Evolutionary conservation across 2,797 vertebrate genomes (phyloP).

Genomic region (Rhabdophis nuchalis): DNA sequence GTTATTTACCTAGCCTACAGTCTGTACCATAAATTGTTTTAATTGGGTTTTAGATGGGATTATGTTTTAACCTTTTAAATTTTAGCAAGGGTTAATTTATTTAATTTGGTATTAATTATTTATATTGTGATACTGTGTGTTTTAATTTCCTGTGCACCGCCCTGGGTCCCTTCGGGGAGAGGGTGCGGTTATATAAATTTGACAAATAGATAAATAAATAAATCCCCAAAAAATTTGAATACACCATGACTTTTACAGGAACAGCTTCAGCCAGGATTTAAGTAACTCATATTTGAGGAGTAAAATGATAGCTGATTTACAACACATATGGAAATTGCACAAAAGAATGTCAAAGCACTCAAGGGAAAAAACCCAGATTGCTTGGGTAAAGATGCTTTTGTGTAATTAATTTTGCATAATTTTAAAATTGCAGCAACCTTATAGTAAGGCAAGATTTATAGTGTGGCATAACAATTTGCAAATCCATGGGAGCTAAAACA

Average conservation of each 20-base stretch:
- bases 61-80: too few species aligned
- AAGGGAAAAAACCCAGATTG: neutral
- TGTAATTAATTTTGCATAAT: neutral
- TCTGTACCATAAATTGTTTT: too few species aligned
- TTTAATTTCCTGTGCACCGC: too few species aligned
- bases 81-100: too few species aligned
- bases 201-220: too few species aligned
- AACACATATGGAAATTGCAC: neutral
- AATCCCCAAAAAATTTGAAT: neutral
- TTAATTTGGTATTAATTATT: too few species aligned
- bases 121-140: too few species aligned
- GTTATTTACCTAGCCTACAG: too few species aligned
- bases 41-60: too few species aligned
- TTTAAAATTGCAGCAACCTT: constrained; percentile 26
- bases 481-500: constrained; percentile 3
- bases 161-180: too few species aligned
- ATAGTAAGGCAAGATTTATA: neutral
- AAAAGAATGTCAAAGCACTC: neutral
- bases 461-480: neutral
- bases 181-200: too few species aligned
- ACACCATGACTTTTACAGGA: constrained; percentile 8
- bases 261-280: constrained; percentile 10
- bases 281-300: constrained; percentile 17
- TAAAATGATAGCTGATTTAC: constrained; percentile 23
- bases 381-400: neutral